A percentile compares a stretch with the other conserved stretches of the same genome.
phyloP scores from a whole-genome alignment of 2,888 invertebrate species.

The Harpagoxenus sublaevis region DNA sequence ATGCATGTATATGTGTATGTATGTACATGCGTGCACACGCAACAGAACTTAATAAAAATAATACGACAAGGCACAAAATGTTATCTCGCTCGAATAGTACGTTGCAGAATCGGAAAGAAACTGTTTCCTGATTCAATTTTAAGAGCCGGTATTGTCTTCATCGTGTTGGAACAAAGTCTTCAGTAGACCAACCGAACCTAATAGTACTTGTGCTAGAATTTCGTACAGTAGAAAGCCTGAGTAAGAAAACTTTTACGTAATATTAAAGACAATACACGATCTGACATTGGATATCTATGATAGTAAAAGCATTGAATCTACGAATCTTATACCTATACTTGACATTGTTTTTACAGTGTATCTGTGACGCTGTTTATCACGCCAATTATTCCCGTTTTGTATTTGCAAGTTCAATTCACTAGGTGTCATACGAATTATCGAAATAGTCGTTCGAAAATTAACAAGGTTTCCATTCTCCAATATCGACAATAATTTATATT shows the following conservation, averaged over 20 bases:
- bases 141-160: conserved; percentile 59
- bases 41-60: neutral
- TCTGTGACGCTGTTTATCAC: neutral
- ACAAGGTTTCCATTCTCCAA: conserved; percentile 42
- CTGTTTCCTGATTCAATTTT: conserved; percentile 38
- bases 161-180: conserved; percentile 38
- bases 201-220: conserved; percentile 54
- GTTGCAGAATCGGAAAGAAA: neutral
- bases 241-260: conserved; percentile 53
- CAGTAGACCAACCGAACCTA: conserved; percentile 35
- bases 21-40: no score
- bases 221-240: conserved; percentile 24
- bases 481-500: conserved; percentile 51
- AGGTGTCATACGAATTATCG: conserved; percentile 33
- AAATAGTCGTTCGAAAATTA: conserved; percentile 26
- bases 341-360: no score
- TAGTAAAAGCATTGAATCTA: neutral
- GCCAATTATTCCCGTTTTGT: neutral
- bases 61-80: neutral
- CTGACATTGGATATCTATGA: neutral
- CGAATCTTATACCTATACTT: neutral
- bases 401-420: conserved; percentile 22
- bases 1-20: neutral
- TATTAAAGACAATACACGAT: conserved; percentile 27
- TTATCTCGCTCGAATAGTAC: neutral